phyloP scores from a whole-genome alignment of 2,113 vertebrate species.

The Colaptes auratus region DNA sequence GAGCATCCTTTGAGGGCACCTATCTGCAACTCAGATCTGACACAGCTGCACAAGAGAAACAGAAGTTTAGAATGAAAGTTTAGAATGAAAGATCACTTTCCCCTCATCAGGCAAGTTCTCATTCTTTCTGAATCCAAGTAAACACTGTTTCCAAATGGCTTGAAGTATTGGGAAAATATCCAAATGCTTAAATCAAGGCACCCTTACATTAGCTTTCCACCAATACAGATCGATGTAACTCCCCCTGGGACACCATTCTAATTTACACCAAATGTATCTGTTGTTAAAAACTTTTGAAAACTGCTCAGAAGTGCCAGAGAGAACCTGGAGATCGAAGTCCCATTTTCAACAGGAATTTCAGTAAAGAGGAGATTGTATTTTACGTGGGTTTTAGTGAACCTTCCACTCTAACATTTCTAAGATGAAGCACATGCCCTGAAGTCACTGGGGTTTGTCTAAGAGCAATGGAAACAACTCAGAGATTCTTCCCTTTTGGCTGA shows the following conservation, averaged over 20 bases:
- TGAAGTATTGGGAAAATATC: background rate
- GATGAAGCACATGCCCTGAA: background rate
- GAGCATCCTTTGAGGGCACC: background rate
- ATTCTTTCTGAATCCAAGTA: background rate
- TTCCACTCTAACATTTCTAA: background rate
- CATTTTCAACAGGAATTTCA: background rate
- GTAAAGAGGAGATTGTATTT: background rate
- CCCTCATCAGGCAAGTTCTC: background rate
- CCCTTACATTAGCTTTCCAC: background rate
- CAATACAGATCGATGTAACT: background rate
- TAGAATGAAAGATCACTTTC: background rate
- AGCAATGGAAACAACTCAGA: background rate
- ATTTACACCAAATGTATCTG: background rate
- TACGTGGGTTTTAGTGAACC: background rate
- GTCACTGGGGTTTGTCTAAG: background rate
- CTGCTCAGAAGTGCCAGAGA: background rate
- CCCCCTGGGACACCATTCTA: background rate
- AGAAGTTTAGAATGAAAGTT: background rate
- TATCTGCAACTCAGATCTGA: background rate
- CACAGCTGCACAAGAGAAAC: background rate
- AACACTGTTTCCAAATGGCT: background rate
- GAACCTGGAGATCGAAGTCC: background rate
- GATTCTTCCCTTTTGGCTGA: background rate
- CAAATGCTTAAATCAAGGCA: background rate
- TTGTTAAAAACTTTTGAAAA: background rate